Base-by-base conservation (phyloP, 2,797 vertebrate genomes). In the Coendou prehensilis region DNA sequence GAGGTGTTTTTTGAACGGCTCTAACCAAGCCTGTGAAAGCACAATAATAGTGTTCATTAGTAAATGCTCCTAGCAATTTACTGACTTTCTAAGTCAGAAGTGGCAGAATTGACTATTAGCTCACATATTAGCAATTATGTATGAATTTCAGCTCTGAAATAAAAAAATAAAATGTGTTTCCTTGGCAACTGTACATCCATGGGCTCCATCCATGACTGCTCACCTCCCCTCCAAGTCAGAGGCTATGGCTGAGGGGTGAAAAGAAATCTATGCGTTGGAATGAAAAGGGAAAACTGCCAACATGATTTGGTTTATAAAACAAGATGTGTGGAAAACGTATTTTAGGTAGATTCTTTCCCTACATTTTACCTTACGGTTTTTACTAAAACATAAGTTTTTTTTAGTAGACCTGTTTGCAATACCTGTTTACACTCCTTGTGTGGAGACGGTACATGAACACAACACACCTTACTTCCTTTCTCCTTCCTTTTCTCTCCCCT, bases 41-140 rank as follows among this genome's bases (percentile, higher is more conserved):
- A 41, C 15, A 45, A 6, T 61, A 80, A 92, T 41, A 59, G 57
- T 91, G 41, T 41, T 87, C 37, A 6, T 15, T 86, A 63, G 59
- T 84, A 95, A 92, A 75, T 76, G 37, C 23, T 87, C 88, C 87
- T 61, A 91, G 93, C 76, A 80, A 76, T 95, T 82, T 56, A 94
- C 78, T 76, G 47, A 94, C 88, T 92, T 93, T 91, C 45, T 81
- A 93, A 89, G 30, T 78, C 69, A 89, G 41, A 95, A 96, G 95
- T 73, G 91, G 87, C 37, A 94, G 84, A 96, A 67, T 50, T 75
- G 4, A 85, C 18, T 64, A 28, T 69, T 91, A 75, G 61, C 26
- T 95, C 56, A 82, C 84, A 56, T 50, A 78, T 89, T 91, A 94
- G 47, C 61, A 64, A 97, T 85, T 87, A 75, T 95, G 47, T n/a